These are phyloP conservation scores for Agelastica alni DNA, from an alignment of 2,888 invertebrate species.

Conservation along the genomic window DNA sequence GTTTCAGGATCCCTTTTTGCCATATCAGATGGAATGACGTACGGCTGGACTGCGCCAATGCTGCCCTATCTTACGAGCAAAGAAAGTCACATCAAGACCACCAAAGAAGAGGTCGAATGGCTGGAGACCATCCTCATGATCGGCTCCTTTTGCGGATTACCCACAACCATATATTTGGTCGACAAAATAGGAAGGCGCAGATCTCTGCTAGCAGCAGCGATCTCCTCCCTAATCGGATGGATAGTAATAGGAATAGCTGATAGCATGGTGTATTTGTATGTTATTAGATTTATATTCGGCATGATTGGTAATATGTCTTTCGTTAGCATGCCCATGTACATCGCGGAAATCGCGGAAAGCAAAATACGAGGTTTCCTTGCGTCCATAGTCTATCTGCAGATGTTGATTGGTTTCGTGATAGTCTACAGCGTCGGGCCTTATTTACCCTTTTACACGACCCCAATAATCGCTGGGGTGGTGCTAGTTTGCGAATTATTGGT, in stretches of 20 bases:
- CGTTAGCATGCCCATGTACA: constrained; percentile 54
- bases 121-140: constrained; percentile 45
- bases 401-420: constrained; percentile 49
- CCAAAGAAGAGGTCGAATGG: constrained; percentile 41
- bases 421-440: constrained; percentile 50
- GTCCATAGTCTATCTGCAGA: constrained; percentile 50
- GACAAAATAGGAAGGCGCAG: constrained; percentile 50
- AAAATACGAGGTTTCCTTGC: constrained; percentile 51
- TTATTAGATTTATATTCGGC: constrained; percentile 49
- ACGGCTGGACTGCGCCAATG: constrained; percentile 55
- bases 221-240: constrained; percentile 50
- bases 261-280: constrained; percentile 48
- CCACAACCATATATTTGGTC: constrained; percentile 49
- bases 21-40: constrained; percentile 55
- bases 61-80: constrained; percentile 48
- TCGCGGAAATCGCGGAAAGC: constrained; percentile 53
- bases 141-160: constrained; percentile 47
- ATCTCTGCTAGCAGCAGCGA: constrained; percentile 50
- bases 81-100: constrained; percentile 48
- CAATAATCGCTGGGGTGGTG: constrained; percentile 47
- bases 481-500: constrained; percentile 46
- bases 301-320: constrained; percentile 46
- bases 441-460: constrained; percentile 47
- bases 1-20: constrained; percentile 38
- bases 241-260: constrained; percentile 48